Base-by-base conservation (phyloP, 2,888 invertebrate genomes). In the Callosobruchus maculatus region DNA sequence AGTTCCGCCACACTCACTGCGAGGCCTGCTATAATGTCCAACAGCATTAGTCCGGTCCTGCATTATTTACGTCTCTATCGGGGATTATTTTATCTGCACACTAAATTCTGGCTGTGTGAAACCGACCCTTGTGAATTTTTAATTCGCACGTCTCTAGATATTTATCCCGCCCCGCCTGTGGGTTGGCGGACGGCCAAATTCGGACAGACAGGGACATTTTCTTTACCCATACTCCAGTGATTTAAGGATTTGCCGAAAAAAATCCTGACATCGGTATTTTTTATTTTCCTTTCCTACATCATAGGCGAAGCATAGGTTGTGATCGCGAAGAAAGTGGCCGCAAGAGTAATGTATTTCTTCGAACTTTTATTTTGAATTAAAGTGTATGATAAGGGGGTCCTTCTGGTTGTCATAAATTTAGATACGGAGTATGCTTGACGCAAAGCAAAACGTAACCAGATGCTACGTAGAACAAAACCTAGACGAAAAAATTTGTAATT, bases 101-200 rank as follows among this genome's bases (percentile, higher is more conserved):
- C 21, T 49, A 66, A 49, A 71, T 22, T 49, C 67, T 49, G 20
- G 5, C 49, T 49, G 49, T 49, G 49, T 49, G 49, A 49, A 30
- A 72, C 72, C 31, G 68, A 22, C n/a, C n/a, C 20, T 26, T 69
- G 31, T 72, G 72, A 72, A 72, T 72, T 72, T 72, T 72, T 72
- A 26, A 72, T 68, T 49, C 68, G 49, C 49, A 18, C 26, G 72
- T 68, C 30, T 30, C 13, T n/a, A 68, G 68, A 68, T 68, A 68
- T 68, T 72, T 21, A 68, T 72, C 72, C 67, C 20, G 26, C 67
- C 67, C 26, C 72, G 68, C 68, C 30, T 68, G 72, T 69, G 72
- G 68, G 30, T 26, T 72, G 72, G 72, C 49, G 49, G 21, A 13
- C 13, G 49, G 7, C 49, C 49, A 49, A 49, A 49, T 18, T 49